phyloP scores from a whole-genome alignment of 2,888 invertebrate genomes.

The Branchinecta sandiegonensis region DNA sequence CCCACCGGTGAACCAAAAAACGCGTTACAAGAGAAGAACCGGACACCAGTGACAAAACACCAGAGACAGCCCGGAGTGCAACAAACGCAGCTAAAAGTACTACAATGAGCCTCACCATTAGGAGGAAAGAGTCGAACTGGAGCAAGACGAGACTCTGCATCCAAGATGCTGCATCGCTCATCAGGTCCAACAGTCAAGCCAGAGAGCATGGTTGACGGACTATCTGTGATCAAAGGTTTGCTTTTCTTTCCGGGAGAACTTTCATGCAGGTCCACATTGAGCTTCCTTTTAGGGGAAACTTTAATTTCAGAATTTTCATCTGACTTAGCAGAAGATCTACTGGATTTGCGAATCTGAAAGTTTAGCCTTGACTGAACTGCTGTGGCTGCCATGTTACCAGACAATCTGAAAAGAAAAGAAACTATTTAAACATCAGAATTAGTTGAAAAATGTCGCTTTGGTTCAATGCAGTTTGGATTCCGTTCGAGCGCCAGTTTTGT shows the following conservation, averaged over 20 bases:
- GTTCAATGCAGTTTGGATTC: too few relatives aligned
- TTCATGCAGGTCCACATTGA: background rate
- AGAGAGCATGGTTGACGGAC: slow-evolving; percentile 10
- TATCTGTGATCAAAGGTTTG: background rate
- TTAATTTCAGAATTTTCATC: slow-evolving; percentile 5
- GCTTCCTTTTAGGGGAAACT: slow-evolving; percentile 1
- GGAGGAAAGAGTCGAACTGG: slow-evolving; percentile 1
- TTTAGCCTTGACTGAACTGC: background rate
- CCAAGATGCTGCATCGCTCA: too few relatives aligned
- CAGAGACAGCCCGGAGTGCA: too few relatives aligned
- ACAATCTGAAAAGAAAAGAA: too few relatives aligned
- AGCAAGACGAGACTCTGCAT: background rate
- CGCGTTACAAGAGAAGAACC: too few relatives aligned
- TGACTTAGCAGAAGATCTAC: background rate
- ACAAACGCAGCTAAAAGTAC: too few relatives aligned
- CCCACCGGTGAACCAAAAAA: too few relatives aligned
- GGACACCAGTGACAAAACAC: too few relatives aligned
- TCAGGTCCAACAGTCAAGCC: background rate
- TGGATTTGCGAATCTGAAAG: slow-evolving; percentile 7
- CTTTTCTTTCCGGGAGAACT: background rate
- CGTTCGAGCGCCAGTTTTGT: too few relatives aligned
- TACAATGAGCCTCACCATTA: background rate
- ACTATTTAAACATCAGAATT: too few relatives aligned
- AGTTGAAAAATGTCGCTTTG: too few relatives aligned
- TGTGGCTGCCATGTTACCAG: background rate